Conservation (phyloP, 2,888 invertebrate species). For the Torymus texanus region DNA sequence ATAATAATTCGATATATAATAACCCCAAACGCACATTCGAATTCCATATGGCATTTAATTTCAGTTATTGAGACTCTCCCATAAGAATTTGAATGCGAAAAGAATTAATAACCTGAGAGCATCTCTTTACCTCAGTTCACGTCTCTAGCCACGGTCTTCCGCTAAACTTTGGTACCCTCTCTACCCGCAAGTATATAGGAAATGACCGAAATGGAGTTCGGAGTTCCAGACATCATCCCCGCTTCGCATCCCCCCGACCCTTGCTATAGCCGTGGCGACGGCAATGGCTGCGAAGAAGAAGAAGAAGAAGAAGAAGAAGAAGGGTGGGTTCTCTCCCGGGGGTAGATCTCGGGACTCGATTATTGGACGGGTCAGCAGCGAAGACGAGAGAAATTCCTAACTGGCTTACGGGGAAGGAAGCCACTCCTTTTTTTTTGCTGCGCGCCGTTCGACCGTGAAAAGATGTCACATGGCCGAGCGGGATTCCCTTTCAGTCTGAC, state of each 20-base stretch:
- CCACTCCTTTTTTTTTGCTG: constrained; percentile 53
- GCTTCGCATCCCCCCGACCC: neutral
- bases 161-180: too few relatives aligned
- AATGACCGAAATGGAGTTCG: constrained; percentile 47
- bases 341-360: constrained; percentile 39
- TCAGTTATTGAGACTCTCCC: too few relatives aligned
- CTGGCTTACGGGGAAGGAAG: constrained; percentile 37
- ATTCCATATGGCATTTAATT: too few relatives aligned
- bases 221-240: neutral
- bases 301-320: constrained; percentile 1
- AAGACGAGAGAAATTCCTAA: constrained; percentile 31
- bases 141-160: too few relatives aligned
- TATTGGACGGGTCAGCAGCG: constrained; percentile 38
- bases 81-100: too few relatives aligned
- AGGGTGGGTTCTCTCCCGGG: constrained; percentile 31
- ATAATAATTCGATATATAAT: too few relatives aligned
- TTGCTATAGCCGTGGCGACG: too few relatives aligned
- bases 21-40: too few relatives aligned
- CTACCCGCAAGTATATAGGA: constrained; percentile 2
- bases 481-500: constrained; percentile 35
- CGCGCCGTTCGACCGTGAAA: constrained; percentile 51
- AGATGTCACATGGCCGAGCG: constrained; percentile 47
- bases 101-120: too few relatives aligned
- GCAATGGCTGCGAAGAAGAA: neutral
- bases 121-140: too few relatives aligned